Evolutionary conservation across 2,113 vertebrate species (phyloP), one percentile per base, ranked within the genome.

Genomic region (Todiramphus chloris): DNA sequence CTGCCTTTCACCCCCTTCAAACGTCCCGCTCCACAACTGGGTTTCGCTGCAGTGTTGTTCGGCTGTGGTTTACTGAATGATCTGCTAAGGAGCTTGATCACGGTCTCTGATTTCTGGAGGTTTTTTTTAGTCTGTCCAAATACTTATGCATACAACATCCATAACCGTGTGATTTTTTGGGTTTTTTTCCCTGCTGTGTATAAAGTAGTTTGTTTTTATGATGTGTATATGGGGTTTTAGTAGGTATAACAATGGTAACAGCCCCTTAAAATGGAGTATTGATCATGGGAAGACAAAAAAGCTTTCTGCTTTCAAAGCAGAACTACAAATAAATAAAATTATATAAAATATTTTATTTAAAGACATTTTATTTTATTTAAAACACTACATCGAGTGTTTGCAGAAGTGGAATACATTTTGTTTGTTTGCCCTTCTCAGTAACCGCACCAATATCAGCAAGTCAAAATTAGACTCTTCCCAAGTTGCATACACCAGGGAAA

Each of bases 201-300:
- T 81, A 53, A 91, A 91, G 56, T 73, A 90, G 50, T 88, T 87
- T 78, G 85, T 21, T 95, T 94, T 87, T 92, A 82, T 10, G 8
- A 11, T 56, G 15, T 64, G 6, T 87, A 37, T 75, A 77, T 6
- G 77, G 64, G 28, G 19, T 43, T 96, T 92, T 92, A 93, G 72
- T 67, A 76, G 75, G 68, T 81, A 77, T 85, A 68, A n/a, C 66
- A 78, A 88, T 93, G 92, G 56, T 88, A 91, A 89, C 39, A 92
- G 50, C 58, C 66, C 50, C 50, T 89, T 92, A 89, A 93, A 94
- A 64, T 46, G 9, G 4, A 76, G 78, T 95, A 82, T 87, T 89
- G 70, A 94, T 83, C 43, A 75, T 24, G 37, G 58, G 21, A 60
- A 70, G 58, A 37, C 37, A 37, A 37, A 37, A 37, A 37, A 37